phyloP scores from a whole-genome alignment of 2,888 invertebrate species.

The Diloba caeruleocephala region DNA sequence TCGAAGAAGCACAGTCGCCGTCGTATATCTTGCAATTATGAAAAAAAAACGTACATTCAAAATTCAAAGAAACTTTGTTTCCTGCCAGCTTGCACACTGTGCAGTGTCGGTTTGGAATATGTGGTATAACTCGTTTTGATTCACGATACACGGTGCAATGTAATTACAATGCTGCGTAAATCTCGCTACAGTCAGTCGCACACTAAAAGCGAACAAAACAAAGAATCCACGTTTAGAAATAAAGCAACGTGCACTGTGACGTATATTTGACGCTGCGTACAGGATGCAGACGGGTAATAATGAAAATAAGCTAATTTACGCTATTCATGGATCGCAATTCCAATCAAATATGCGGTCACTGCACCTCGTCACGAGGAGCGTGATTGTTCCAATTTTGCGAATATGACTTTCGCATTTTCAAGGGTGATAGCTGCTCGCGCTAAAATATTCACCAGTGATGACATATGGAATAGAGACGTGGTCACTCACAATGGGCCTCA shows the following conservation, averaged over 20 bases:
- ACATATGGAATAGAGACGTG: no score
- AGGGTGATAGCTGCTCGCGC: slow-evolving; percentile 4
- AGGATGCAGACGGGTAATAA: slow-evolving; percentile 27
- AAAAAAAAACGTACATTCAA: slow-evolving; percentile 31
- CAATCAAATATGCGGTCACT: slow-evolving; percentile 20
- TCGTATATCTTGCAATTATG: slow-evolving; percentile 31
- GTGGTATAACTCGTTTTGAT: slow-evolving; percentile 39
- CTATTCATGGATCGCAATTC: slow-evolving; percentile 20
- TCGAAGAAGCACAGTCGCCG: slow-evolving; percentile 33
- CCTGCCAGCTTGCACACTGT: slow-evolving; percentile 41
- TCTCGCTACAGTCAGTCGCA: slow-evolving; percentile 15
- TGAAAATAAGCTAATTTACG: slow-evolving; percentile 27
- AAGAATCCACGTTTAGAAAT: slow-evolving; percentile 26
- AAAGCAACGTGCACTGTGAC: slow-evolving; percentile 18
- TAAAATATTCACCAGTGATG: slow-evolving; percentile 1
- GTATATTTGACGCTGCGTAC: slow-evolving; percentile 23
- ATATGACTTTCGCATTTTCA: slow-evolving; percentile 30
- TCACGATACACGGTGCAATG: slow-evolving; percentile 18
- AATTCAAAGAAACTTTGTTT: slow-evolving; percentile 56
- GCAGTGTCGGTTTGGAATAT: slow-evolving; percentile 32
- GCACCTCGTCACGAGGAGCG: slow-evolving; percentile 33
- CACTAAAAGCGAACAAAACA: slow-evolving; percentile 28
- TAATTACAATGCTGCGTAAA: slow-evolving; percentile 28
- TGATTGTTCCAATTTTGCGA: slow-evolving; percentile 22
- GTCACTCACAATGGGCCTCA: no score